phyloP scores from a whole-genome alignment of 2,113 vertebrate genomes.

The Pluvialis apricaria region DNA sequence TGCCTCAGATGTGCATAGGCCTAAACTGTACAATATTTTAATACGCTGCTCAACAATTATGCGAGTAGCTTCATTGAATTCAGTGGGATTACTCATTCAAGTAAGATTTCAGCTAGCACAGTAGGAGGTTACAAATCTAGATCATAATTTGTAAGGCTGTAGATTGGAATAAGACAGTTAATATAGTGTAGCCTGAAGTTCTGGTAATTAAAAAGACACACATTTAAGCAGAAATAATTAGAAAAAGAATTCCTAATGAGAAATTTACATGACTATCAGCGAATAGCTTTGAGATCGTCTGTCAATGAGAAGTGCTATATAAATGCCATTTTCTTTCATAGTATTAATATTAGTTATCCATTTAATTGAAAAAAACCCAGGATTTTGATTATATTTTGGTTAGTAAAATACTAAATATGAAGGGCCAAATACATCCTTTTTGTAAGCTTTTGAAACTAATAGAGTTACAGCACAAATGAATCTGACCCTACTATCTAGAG shows the following conservation, averaged over 20 bases:
- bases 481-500: not conserved
- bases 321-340: conserved; percentile 65
- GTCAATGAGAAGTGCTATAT: conserved; percentile 41
- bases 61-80: not conserved
- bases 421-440: not conserved
- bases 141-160: conserved; percentile 35
- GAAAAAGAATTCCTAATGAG: conserved; percentile 66
- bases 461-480: not conserved
- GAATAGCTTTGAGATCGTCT: conserved; percentile 48
- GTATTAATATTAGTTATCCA: conserved; percentile 33
- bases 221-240: conserved; percentile 69
- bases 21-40: not conserved
- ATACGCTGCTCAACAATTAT: not conserved
- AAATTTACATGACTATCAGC: conserved; percentile 59
- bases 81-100: not conserved
- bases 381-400: conserved; percentile 20
- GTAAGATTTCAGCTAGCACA: not conserved
- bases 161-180: conserved; percentile 44
- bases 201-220: conserved; percentile 58
- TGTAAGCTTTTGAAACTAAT: not conserved
- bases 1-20: not conserved
- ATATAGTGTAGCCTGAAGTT: conserved; percentile 59
- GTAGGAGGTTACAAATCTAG: not conserved
- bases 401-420: not conserved
- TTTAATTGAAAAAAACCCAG: not conserved